phyloP scores from a whole-genome alignment of 2,888 invertebrate species.

The Gasteruption jaculator region DNA sequence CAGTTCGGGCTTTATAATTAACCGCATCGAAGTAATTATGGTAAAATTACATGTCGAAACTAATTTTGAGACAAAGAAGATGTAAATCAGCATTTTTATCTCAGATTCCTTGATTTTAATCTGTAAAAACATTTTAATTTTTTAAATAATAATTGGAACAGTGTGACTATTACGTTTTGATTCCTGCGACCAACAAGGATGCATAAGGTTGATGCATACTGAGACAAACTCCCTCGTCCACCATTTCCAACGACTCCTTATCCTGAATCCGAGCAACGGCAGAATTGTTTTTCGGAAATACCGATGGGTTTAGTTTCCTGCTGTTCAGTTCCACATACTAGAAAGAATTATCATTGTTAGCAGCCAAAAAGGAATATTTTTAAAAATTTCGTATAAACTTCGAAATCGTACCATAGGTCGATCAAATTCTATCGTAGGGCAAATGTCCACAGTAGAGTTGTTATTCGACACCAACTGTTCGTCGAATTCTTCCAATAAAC shows the following conservation, averaged over 20 bases:
- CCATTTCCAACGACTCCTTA: conserved; percentile 73
- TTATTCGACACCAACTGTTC: conserved; percentile 34
- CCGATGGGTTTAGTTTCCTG: too few species aligned
- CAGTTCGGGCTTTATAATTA: too few species aligned
- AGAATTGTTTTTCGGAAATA: too few species aligned
- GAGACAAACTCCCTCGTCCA: conserved; percentile 81
- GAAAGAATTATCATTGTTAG: conserved; percentile 18
- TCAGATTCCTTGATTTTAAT: conserved; percentile 5
- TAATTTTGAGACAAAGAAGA: too few species aligned
- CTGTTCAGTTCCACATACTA: conserved; percentile 32
- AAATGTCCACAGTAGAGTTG: conserved; percentile 24
- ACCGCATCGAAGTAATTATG: too few species aligned
- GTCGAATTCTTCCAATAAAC: conserved; percentile 48
- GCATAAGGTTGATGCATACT: conserved; percentile 98
- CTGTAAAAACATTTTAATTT: too few species aligned
- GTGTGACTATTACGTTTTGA: conserved; percentile 87
- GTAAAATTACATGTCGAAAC: too few species aligned
- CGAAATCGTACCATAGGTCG: conserved; percentile 31
- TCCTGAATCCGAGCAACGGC: conserved; percentile 83
- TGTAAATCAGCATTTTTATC: too few species aligned
- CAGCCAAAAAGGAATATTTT: background rate
- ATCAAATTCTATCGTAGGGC: conserved; percentile 36
- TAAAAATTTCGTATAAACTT: conserved; percentile 3
- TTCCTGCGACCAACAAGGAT: conserved; percentile 84
- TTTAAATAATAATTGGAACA: too few species aligned